Conservation (phyloP, 2,797 vertebrate species). For the Podarcis siculus region DNA sequence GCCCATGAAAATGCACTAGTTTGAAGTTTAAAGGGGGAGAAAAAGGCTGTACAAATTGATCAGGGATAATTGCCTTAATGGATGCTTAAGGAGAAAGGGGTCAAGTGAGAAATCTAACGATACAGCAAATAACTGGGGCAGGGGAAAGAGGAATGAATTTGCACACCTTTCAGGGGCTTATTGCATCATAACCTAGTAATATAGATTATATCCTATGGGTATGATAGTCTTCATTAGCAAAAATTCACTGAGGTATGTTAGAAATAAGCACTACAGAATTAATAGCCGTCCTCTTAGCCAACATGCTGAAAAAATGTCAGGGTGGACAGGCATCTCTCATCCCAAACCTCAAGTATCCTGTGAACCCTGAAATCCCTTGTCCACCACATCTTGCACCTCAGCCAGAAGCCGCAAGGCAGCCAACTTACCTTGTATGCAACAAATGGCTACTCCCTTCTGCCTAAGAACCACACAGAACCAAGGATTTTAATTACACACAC, state of each 20-base stretch:
- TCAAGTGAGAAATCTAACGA: slow-evolving; percentile 30
- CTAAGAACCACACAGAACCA: too few relatives aligned
- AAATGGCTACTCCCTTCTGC: too few relatives aligned
- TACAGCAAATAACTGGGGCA: neutral
- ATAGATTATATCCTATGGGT: neutral
- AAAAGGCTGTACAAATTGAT: slow-evolving; percentile 15
- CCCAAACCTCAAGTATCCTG: too few relatives aligned
- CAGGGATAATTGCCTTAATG: slow-evolving; percentile 7
- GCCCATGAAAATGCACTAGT: slow-evolving; percentile 11
- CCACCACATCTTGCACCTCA: too few relatives aligned
- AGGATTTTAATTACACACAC: too few relatives aligned
- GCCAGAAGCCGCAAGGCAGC: too few relatives aligned
- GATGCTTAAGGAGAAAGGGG: slow-evolving; percentile 13
- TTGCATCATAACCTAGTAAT: neutral
- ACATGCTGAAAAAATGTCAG: neutral
- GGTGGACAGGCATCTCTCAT: too few relatives aligned
- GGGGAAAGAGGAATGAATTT: neutral
- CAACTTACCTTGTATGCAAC: too few relatives aligned
- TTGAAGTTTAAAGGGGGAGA: slow-evolving; percentile 28
- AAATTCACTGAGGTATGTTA: neutral
- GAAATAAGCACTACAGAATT: neutral
- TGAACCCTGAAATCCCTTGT: too few relatives aligned
- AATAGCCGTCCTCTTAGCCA: neutral
- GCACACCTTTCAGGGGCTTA: neutral
- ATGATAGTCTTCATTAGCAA: neutral